Base-by-base conservation (phyloP, 1,140 invertebrate species). In the Delia radicum region DNA sequence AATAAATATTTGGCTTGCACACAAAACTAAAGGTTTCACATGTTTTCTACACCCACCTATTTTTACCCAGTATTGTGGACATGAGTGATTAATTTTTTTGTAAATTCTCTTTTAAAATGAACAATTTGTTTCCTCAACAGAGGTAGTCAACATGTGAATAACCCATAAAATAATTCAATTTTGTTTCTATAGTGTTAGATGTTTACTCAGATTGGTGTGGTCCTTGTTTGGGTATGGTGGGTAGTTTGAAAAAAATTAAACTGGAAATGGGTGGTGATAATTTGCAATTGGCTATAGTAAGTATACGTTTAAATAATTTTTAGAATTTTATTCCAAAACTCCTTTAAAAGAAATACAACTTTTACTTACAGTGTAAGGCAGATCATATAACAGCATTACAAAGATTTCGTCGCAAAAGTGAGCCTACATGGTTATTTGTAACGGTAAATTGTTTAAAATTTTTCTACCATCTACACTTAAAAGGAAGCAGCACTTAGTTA, bases 131-230 rank as follows among this genome's bases (percentile, higher is more conserved):
- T n/a, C n/a, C n/a, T n/a, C n/a, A n/a, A n/a, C n/a, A n/a, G n/a
- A n/a, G n/a, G n/a, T n/a, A n/a, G n/a, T n/a, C n/a, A n/a, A n/a
- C n/a, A n/a, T n/a, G 27, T 46, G 12, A 12, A 10, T 8, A 4
- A 73, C 37, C 13, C 46, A 48, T 5, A 15, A 15, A 15, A n/a
- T 37, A 7, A 48, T 26, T 62, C 33, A 37, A n/a, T 2, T 21
- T 7, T 8, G 42, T 69, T 26, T 21, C 0, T 27, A 48, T 82
- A 96, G 95, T 97, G 77, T 89, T 95, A 24, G 95, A 98, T 85
- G 90, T 97, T 28, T 97, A 95, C 87, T 93, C 95, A n/a, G 94
- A 95, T 76, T 97, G 96, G 95, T 94, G 94, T 82, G 96, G 96
- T 7, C 95, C 95, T 0, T 97, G 95, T 81, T 87, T 91, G 74